Percentiles rank a stretch among this genome's conserved stretches.
Conservation (phyloP, 2,888 invertebrate species). For the Conistra vaccinii region DNA sequence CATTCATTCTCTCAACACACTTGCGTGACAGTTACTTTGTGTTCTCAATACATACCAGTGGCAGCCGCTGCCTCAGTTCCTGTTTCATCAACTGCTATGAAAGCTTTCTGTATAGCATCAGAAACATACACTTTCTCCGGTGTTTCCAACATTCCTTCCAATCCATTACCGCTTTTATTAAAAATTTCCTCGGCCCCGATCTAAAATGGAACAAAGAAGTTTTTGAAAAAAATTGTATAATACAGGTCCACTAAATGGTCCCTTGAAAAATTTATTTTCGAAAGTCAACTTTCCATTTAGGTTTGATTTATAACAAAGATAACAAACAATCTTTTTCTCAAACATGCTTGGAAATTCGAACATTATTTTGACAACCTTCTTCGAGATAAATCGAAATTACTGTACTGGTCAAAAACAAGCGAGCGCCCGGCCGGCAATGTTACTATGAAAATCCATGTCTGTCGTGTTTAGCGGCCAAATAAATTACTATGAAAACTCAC, state of each 20-base stretch:
- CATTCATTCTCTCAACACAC: background rate
- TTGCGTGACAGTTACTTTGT: background rate
- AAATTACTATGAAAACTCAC: too few relatives aligned
- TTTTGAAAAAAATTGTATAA: too few relatives aligned
- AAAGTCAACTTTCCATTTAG: background rate
- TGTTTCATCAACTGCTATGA: slow-evolving; percentile 72
- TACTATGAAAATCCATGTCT: too few relatives aligned
- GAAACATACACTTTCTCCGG: slow-evolving; percentile 67
- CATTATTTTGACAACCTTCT: too few relatives aligned
- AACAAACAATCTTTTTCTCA: too few relatives aligned
- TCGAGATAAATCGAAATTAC: too few relatives aligned
- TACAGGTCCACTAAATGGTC: too few relatives aligned
- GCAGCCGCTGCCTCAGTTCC: slow-evolving; percentile 82
- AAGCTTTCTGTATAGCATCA: slow-evolving; percentile 74
- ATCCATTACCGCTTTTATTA: slow-evolving; percentile 55
- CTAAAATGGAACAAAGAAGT: slow-evolving; percentile 60
- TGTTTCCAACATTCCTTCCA: slow-evolving; percentile 71
- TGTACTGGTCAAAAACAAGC: too few relatives aligned
- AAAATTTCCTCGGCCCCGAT: slow-evolving; percentile 68
- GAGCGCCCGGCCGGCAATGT: too few relatives aligned
- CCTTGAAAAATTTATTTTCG: too few relatives aligned
- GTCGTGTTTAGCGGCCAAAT: too few relatives aligned
- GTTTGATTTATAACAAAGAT: background rate
- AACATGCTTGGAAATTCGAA: too few relatives aligned
- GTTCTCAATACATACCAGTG: slow-evolving; percentile 72